Conservation (phyloP, 1,140 invertebrate genomes). For the Linepithema humile region DNA sequence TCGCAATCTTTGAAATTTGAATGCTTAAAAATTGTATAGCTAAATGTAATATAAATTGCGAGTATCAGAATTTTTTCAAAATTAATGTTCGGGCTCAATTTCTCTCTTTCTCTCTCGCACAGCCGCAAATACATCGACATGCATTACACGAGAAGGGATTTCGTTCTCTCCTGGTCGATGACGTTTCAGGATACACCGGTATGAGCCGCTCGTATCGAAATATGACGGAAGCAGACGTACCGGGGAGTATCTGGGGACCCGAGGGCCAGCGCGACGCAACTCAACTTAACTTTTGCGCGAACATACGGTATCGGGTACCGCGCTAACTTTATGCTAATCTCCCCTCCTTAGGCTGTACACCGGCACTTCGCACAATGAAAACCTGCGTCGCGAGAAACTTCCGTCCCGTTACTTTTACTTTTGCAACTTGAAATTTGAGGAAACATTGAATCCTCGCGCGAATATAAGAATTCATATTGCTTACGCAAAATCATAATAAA, state of each 20-base stretch:
- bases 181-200: conserved; percentile 48
- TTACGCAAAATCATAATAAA: neutral
- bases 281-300: conserved; percentile 72
- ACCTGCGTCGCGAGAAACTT: neutral
- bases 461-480: neutral
- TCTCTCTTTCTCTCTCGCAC: too few relatives aligned
- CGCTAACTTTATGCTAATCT: conserved; percentile 73
- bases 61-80: too few relatives aligned
- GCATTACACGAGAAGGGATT: conserved; percentile 32
- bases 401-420: conserved; percentile 3
- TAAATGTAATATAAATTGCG: too few relatives aligned
- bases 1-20: neutral
- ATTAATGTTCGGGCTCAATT: too few relatives aligned
- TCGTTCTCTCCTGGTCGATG: conserved; percentile 45
- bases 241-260: conserved; percentile 63
- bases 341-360: conserved; percentile 59
- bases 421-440: neutral
- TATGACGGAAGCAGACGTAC: conserved; percentile 67
- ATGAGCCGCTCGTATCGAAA: conserved; percentile 59
- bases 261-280: conserved; percentile 65
- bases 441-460: neutral
- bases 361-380: conserved; percentile 39
- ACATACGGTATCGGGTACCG: conserved; percentile 56
- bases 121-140: neutral
- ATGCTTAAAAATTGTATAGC: neutral